Conservation (phyloP, 37 sponge, comb jelly and placozoan species). For the Tethya wilhelma region DNA sequence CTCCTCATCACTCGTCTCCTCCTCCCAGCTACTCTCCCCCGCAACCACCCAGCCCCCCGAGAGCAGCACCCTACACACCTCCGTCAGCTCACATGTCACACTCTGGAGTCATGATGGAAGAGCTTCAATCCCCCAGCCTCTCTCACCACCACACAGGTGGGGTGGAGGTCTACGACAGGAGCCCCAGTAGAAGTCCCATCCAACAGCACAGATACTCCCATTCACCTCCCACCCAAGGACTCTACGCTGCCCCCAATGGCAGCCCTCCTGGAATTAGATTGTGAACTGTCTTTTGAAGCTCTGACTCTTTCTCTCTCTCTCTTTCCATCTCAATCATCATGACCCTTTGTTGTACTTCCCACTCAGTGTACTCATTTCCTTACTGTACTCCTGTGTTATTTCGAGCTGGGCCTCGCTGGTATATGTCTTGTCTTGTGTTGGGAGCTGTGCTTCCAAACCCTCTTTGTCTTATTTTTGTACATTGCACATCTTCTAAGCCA, state of each 20-base stretch:
- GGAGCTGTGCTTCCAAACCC: background rate
- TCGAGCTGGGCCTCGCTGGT: constrained; percentile 68
- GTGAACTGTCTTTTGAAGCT: constrained; percentile 8
- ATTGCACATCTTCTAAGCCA: background rate
- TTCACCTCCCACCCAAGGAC: constrained; percentile 36
- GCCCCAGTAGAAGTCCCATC: constrained; percentile 67
- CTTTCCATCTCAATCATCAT: background rate
- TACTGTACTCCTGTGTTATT: background rate
- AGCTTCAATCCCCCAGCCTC: constrained; percentile 44
- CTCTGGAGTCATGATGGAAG: constrained; percentile 69
- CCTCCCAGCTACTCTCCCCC: constrained; percentile 79
- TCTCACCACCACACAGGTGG: constrained; percentile 45
- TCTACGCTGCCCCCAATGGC: constrained; percentile 50
- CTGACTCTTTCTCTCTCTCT: background rate
- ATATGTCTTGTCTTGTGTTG: constrained; percentile 14
- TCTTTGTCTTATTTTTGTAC: constrained; percentile 9
- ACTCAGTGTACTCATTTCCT: background rate
- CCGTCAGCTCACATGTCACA: constrained; percentile 54
- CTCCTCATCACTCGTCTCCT: constrained; percentile 51
- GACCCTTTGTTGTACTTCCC: background rate
- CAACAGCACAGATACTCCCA: constrained; percentile 56
- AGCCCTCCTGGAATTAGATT: constrained; percentile 53
- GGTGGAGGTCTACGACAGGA: constrained; percentile 42
- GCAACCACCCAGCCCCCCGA: constrained; percentile 35
- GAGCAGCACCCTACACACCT: constrained; percentile 31